Conservation (phyloP, 2,797 vertebrate genomes). For the Champsocephalus gunnari region DNA sequence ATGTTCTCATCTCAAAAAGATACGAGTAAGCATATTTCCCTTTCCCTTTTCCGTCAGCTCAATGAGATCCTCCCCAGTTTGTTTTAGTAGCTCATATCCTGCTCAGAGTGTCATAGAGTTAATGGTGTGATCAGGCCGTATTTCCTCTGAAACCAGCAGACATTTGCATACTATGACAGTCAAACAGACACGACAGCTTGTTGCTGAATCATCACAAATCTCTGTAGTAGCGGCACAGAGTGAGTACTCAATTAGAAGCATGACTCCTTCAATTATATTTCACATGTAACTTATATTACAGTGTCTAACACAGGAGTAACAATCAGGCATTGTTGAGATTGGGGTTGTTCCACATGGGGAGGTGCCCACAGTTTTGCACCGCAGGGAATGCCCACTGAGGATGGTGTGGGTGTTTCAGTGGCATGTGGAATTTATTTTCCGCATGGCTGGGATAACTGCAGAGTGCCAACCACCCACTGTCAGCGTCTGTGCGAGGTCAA, state of each 20-base stretch:
- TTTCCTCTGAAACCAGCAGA: conserved; percentile 24
- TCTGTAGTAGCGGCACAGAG: not conserved
- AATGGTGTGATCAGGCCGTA: not conserved
- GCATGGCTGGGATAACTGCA: conserved; percentile 72
- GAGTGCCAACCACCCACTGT: conserved; percentile 66
- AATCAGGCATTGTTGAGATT: conserved; percentile 61
- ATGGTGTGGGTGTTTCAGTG: conserved; percentile 72
- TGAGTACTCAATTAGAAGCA: not conserved
- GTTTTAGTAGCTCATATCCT: not conserved
- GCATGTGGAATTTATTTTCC: conserved; percentile 79
- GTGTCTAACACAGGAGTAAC: conserved; percentile 33
- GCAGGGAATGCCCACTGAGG: conserved; percentile 74
- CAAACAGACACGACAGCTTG: not conserved
- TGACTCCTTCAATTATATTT: conserved; percentile 14
- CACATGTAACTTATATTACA: conserved; percentile 3
- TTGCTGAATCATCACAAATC: conserved; percentile 42
- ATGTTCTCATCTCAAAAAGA: not conserved
- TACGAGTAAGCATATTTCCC: not conserved
- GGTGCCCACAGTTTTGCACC: conserved; percentile 60
- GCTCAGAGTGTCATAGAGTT: not conserved
- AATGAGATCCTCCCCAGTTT: not conserved
- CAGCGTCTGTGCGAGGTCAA: conserved; percentile 66
- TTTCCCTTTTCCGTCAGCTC: not conserved
- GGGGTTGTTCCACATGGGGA: conserved; percentile 39
- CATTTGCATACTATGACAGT: conserved; percentile 4